A percentile compares a stretch with the other conserved stretches of the same genome.
Evolutionary conservation across 2,888 invertebrate species (phyloP).

Genomic region (Nephrotoma flavescens): DNA sequence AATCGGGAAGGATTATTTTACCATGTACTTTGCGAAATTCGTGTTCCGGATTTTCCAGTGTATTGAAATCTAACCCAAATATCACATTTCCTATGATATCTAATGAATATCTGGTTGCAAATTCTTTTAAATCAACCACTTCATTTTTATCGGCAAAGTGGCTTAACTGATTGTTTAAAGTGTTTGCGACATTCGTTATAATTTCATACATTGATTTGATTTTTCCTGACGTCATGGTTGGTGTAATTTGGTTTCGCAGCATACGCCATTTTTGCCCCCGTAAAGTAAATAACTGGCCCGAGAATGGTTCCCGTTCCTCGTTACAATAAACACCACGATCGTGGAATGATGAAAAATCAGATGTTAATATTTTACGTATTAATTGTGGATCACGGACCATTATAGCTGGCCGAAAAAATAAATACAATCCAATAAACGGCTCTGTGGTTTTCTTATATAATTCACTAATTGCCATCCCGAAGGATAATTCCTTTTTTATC

Average conservation of each 20-base stretch:
- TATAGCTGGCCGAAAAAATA: constrained; percentile 42
- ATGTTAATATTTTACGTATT: constrained; percentile 41
- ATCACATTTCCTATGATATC: constrained; percentile 33
- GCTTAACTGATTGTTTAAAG: constrained; percentile 34
- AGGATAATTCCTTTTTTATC: constrained; percentile 37
- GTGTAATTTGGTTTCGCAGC: constrained; percentile 45
- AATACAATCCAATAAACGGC: constrained; percentile 42
- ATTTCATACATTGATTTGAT: constrained; percentile 47
- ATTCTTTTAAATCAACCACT: constrained; percentile 34
- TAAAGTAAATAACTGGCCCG: constrained; percentile 42
- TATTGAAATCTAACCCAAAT: constrained; percentile 32
- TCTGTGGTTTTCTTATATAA: constrained; percentile 33
- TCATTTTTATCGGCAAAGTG: constrained; percentile 20
- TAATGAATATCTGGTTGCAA: constrained; percentile 22
- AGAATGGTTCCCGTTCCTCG: constrained; percentile 42
- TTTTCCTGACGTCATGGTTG: constrained; percentile 51
- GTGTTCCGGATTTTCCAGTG: constrained; percentile 27
- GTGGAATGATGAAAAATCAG: constrained; percentile 47
- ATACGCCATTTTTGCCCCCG: constrained; percentile 45
- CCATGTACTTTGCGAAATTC: constrained; percentile 23
- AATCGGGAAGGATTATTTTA: not conserved
- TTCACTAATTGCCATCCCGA: constrained; percentile 45
- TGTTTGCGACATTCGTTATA: constrained; percentile 39
- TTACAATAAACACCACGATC: constrained; percentile 48
- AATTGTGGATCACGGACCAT: constrained; percentile 45